Evolutionary conservation across 2,888 invertebrate genomes (phyloP).

Genomic region (Azorinus chamasolen): DNA sequence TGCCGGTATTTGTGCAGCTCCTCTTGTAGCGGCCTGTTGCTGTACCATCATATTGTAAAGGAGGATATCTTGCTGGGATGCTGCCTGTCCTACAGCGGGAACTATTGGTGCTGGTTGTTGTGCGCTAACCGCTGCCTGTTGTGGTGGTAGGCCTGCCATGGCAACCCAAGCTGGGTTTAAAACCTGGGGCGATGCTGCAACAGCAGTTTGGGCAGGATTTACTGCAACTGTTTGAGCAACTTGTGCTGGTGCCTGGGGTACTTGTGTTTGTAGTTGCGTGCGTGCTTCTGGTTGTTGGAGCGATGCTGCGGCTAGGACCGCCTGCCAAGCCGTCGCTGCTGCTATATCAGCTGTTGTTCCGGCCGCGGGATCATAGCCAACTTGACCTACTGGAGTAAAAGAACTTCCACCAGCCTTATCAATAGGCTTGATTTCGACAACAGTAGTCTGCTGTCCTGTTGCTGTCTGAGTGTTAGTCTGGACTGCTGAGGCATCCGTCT

Average conservation of each 20-base stretch:
- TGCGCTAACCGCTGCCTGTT: not conserved
- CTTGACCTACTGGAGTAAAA: conserved; percentile 45
- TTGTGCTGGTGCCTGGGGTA: not conserved
- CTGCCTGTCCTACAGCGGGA: no score
- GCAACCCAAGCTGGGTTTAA: not conserved
- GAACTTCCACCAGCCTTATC: conserved; percentile 5
- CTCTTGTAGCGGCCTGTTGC: not conserved
- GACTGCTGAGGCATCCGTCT: no score
- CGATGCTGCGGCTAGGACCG: conserved; percentile 41
- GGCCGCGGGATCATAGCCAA: conserved; percentile 11
- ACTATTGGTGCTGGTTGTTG: no score
- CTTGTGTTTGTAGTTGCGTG: not conserved
- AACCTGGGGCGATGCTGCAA: not conserved
- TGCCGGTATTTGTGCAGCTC: not conserved
- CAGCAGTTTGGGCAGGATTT: not conserved
- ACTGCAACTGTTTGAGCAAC: not conserved
- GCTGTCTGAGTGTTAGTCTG: no score
- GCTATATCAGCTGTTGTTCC: conserved; percentile 37
- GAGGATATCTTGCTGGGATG: no score
- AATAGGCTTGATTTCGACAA: not conserved
- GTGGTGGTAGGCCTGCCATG: not conserved
- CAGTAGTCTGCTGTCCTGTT: not conserved
- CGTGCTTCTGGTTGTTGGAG: not conserved
- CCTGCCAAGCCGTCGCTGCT: conserved; percentile 47
- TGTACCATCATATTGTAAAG: not conserved